These are phyloP conservation scores for Ceraclea dissimilis DNA, from an alignment of 2,888 invertebrate genomes.

Conservation along the genomic window DNA sequence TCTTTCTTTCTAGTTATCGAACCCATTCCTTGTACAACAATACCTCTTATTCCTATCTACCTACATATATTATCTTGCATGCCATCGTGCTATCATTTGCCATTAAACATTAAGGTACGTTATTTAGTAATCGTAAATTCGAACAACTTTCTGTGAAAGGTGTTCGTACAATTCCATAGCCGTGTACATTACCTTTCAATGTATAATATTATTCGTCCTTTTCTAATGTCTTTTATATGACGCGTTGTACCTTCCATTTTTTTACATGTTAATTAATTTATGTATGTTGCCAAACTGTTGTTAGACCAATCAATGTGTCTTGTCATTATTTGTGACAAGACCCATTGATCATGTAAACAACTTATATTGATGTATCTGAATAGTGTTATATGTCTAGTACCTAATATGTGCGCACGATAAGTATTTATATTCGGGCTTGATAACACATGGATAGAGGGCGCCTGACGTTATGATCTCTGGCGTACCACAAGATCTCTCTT, in stretches of 20 bases:
- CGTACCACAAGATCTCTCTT: constrained; percentile 9
- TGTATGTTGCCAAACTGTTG: background rate
- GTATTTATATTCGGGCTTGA: constrained; percentile 1
- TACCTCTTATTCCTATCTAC: background rate
- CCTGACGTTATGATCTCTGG: constrained; percentile 24
- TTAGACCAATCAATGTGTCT: background rate
- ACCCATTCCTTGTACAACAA: background rate
- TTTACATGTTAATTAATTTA: background rate
- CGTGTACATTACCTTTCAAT: no score
- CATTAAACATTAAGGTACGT: no score
- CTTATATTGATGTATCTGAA: background rate
- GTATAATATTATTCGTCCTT: no score
- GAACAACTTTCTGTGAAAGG: background rate
- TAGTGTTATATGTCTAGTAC: no score
- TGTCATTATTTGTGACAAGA: background rate
- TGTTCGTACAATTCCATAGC: background rate
- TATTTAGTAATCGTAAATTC: background rate
- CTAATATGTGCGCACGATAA: background rate
- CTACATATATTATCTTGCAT: no score
- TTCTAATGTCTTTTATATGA: background rate
- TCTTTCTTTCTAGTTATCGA: constrained; percentile 16
- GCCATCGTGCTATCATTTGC: no score
- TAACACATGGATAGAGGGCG: constrained; percentile 13
- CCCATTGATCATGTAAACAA: background rate
- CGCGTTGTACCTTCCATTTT: background rate